Evolutionary conservation across 1,140 invertebrate genomes (phyloP).

Genomic region (Drosophila prosaltans): DNA sequence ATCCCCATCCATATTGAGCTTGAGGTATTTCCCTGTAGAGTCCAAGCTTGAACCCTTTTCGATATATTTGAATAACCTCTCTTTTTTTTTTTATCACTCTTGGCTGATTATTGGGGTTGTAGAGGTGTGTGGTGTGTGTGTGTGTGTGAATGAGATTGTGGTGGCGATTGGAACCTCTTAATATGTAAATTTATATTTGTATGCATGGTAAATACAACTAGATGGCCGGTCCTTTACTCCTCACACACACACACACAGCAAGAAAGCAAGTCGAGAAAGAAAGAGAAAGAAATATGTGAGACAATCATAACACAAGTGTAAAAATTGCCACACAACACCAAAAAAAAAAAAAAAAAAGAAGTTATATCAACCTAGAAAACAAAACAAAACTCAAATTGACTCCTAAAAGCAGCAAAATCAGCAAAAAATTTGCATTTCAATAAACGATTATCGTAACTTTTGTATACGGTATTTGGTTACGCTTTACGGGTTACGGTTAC

Average conservation of each 20-base stretch:
- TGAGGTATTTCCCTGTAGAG: no score
- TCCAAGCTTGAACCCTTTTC: background rate
- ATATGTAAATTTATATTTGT: constrained; percentile 67
- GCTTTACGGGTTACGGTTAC: constrained; percentile 56
- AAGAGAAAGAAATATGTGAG: background rate
- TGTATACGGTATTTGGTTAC: constrained; percentile 79
- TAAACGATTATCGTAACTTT: constrained; percentile 81
- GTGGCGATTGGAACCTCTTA: constrained; percentile 29
- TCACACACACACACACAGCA: background rate
- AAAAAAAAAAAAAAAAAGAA: background rate
- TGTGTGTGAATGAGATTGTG: background rate
- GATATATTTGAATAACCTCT: background rate
- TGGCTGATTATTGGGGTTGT: background rate
- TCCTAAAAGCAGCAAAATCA: constrained; percentile 80
- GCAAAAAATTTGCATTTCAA: constrained; percentile 82
- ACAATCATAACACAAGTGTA: constrained; percentile 58
- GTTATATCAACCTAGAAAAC: constrained; percentile 25
- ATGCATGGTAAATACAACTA: constrained; percentile 12
- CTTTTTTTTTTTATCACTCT: background rate
- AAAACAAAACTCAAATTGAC: constrained; percentile 69
- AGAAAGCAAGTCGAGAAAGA: background rate
- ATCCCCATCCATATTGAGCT: no score
- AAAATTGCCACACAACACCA: constrained; percentile 38
- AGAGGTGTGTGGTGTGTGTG: no score
- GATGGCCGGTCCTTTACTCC: background rate